phyloP scores from a whole-genome alignment of 2,113 vertebrate species.

The Azemiops feae region DNA sequence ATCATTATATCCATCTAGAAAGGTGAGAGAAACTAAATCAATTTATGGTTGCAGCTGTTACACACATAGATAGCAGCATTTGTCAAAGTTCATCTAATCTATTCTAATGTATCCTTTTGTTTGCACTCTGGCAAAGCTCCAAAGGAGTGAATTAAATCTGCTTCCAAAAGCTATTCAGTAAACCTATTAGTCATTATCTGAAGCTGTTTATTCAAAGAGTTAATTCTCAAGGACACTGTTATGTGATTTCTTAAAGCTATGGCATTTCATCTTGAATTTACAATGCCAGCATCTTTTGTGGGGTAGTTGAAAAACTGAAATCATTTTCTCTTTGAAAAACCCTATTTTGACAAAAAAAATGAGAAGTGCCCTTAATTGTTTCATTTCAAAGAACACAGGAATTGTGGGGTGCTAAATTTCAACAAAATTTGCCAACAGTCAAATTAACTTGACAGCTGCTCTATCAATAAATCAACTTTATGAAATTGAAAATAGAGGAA shows the following conservation, averaged over 20 bases:
- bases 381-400: neutral
- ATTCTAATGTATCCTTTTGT: neutral
- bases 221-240: neutral
- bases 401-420: neutral
- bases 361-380: neutral
- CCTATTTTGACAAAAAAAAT: neutral
- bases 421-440: neutral
- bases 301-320: neutral
- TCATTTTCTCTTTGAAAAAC: neutral
- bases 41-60: neutral
- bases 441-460: neutral
- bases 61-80: neutral
- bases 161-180: neutral
- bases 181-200: neutral
- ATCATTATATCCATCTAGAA: neutral
- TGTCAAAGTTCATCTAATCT: neutral
- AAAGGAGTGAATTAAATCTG: neutral
- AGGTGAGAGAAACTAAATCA: neutral
- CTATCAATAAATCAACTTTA: neutral
- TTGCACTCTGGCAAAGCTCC: neutral
- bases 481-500: neutral
- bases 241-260: neutral
- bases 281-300: neutral
- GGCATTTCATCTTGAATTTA: neutral
- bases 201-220: neutral